Conservation (phyloP, 1,140 invertebrate species). For the Polypedilum vanderplanki region DNA sequence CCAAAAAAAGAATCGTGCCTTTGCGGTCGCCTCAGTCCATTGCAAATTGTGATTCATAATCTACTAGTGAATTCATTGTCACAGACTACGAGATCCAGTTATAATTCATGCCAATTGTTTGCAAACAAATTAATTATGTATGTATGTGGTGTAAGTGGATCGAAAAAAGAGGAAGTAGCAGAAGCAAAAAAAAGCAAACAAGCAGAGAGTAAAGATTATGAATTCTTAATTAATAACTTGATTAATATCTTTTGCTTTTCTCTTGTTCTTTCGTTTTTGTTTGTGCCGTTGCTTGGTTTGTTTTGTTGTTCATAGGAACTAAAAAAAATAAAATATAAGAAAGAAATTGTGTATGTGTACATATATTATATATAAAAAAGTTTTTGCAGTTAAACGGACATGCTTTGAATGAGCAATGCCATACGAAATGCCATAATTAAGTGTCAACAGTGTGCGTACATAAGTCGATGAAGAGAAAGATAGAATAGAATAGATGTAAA, state of each 20-base stretch:
- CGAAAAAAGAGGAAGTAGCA: neutral
- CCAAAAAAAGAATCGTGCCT: no score
- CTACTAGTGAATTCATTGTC: neutral
- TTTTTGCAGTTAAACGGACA: conserved; percentile 17
- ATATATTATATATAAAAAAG: conserved; percentile 11
- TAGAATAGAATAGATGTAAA: neutral
- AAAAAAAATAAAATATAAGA: neutral
- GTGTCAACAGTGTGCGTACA: conserved; percentile 17
- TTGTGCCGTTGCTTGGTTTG: neutral
- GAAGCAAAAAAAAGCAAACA: neutral
- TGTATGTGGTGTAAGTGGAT: conserved; percentile 12
- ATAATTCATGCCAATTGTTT: conserved; percentile 8
- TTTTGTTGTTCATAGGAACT: neutral
- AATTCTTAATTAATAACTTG: conserved; percentile 8
- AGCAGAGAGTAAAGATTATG: conserved; percentile 3
- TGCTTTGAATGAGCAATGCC: neutral
- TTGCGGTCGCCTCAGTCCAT: no score
- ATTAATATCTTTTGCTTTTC: neutral
- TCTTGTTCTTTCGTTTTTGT: neutral
- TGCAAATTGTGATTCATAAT: neutral
- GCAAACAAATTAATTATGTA: neutral
- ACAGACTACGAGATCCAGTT: neutral
- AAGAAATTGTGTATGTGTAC: neutral
- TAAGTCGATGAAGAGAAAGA: neutral
- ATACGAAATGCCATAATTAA: conserved; percentile 5